phyloP scores from a whole-genome alignment of 2,113 vertebrate genomes.

The Panthera tigris region DNA sequence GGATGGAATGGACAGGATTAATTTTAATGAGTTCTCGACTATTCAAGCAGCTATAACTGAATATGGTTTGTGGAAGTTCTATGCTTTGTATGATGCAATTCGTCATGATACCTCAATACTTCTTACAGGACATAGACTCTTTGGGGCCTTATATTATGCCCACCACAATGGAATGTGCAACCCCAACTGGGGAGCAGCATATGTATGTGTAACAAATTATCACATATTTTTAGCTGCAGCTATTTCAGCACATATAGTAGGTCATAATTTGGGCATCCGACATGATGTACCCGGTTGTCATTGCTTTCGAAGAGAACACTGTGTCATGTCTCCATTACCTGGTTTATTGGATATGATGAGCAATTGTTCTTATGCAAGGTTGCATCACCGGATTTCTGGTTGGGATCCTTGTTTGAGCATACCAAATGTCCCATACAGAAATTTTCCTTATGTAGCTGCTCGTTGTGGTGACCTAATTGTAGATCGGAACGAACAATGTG shows the following conservation, averaged over 20 bases:
- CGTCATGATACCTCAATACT: constrained; percentile 62
- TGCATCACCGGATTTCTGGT: fast-evolving
- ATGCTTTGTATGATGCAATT: too few relatives aligned
- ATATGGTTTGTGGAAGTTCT: not conserved
- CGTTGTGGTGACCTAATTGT: constrained; percentile 77
- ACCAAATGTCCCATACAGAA: fast-evolving
- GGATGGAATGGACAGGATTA: not conserved
- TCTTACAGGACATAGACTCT: not conserved
- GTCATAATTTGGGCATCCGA: not conserved
- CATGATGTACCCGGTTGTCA: constrained; percentile 15
- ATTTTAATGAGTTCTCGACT: not conserved
- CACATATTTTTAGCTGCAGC: not conserved
- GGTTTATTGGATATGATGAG: constrained; percentile 35
- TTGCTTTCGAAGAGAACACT: constrained; percentile 68
- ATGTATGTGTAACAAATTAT: fast-evolving
- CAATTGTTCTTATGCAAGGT: constrained; percentile 72
- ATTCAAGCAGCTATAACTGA: fast-evolving
- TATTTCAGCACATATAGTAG: constrained; percentile 55
- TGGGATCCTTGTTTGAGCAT: not conserved
- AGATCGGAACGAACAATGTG: constrained; percentile 70
- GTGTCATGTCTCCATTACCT: constrained; percentile 63
- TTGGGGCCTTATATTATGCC: not conserved
- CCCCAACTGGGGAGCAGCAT: not conserved
- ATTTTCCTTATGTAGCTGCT: not conserved
- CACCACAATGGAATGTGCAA: fast-evolving